A percentile compares a stretch with the other conserved stretches of the same genome.
Evolutionary conservation across 2,888 invertebrate genomes (phyloP).

Genomic region (Drosophila anceps): DNA sequence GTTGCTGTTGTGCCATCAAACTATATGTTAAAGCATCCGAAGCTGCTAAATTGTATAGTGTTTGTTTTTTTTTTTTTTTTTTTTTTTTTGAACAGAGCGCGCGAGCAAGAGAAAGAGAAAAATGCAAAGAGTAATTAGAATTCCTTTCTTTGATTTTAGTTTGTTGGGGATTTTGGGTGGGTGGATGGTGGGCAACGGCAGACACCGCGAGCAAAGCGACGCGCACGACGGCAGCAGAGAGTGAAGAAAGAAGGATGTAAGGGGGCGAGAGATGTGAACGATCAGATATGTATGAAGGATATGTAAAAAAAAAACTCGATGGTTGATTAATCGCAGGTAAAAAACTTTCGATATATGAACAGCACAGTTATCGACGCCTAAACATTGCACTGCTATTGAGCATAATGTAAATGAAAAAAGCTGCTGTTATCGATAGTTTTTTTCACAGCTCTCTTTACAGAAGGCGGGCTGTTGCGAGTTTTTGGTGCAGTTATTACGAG

Average conservation of each 20-base stretch:
- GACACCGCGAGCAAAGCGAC: conserved; percentile 55
- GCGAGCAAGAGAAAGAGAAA: conserved; percentile 44
- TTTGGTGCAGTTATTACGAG: conserved; percentile 9
- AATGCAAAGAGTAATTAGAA: conserved; percentile 55
- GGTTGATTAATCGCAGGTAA: conserved; percentile 6
- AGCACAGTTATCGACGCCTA: conserved; percentile 13
- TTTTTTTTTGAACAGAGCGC: conserved; percentile 10
- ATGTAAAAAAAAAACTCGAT: conserved; percentile 13
- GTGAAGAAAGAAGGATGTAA: neutral
- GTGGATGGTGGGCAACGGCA: conserved; percentile 19
- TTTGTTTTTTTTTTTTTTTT: conserved; percentile 12
- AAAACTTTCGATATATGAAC: conserved; percentile 25
- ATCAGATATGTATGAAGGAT: conserved; percentile 9
- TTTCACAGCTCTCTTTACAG: neutral
- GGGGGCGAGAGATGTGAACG: neutral
- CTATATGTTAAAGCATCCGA: conserved; percentile 84
- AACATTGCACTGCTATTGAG: neutral
- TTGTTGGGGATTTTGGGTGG: neutral
- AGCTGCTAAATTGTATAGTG: conserved; percentile 76
- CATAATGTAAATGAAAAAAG: neutral
- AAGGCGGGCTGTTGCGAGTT: neutral
- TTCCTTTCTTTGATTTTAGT: conserved; percentile 25
- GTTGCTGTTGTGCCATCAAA: conserved; percentile 84
- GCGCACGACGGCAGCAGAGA: conserved; percentile 42
- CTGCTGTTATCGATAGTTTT: conserved; percentile 20